These are phyloP conservation scores for Drosophila ficusphila DNA, from an alignment of 1,140 invertebrate species.

Conservation along the genomic window DNA sequence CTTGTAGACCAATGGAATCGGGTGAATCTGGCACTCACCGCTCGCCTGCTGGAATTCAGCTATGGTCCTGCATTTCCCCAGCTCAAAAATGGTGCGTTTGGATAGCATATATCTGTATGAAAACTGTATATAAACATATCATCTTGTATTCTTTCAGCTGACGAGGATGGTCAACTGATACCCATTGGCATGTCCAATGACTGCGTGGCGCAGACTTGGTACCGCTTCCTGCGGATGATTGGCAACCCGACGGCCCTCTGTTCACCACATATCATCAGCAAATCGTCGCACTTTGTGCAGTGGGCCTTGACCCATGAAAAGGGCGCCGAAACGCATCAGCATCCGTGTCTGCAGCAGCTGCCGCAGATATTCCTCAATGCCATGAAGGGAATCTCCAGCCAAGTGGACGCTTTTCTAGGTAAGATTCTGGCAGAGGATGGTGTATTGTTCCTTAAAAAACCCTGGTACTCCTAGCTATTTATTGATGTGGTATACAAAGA, in stretches of 20 bases:
- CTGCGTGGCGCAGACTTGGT: slow-evolving; percentile 97
- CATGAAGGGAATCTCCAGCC: slow-evolving; percentile 95
- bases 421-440: slow-evolving; percentile 67
- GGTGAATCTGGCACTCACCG: slow-evolving; percentile 95
- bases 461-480: slow-evolving; percentile 1
- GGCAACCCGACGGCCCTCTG: slow-evolving; percentile 97
- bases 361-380: slow-evolving; percentile 97
- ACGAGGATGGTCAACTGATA: slow-evolving; percentile 93
- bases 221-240: slow-evolving; percentile 95
- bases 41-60: slow-evolving; percentile 93
- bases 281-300: slow-evolving; percentile 93
- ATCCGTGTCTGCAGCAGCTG: slow-evolving; percentile 94
- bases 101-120: too few species aligned
- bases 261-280: slow-evolving; percentile 92
- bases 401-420: slow-evolving; percentile 98
- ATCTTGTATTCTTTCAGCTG: slow-evolving; percentile 86
- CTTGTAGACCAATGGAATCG: slow-evolving; percentile 98
- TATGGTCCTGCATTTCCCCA: slow-evolving; percentile 95
- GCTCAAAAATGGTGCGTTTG: slow-evolving; percentile 90
- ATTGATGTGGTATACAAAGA: too few species aligned
- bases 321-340: slow-evolving; percentile 93
- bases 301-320: slow-evolving; percentile 90
- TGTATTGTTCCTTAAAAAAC: background rate
- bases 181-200: slow-evolving; percentile 93
- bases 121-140: background rate